Evolutionary conservation across 2,797 vertebrate genomes (phyloP).

Genomic region (Propithecus perrieri): DNA sequence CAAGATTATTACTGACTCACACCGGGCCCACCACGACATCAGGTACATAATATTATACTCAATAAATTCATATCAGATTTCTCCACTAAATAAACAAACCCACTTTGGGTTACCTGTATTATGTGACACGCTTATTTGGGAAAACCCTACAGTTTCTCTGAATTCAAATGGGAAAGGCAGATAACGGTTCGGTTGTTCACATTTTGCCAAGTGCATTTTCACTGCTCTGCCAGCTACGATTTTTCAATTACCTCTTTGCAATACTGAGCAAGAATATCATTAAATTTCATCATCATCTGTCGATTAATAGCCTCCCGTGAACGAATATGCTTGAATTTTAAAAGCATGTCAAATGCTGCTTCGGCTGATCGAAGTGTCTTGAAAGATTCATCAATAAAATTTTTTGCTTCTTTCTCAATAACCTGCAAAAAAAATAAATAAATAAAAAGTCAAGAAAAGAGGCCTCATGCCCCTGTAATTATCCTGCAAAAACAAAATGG

Average conservation of each 20-base stretch:
- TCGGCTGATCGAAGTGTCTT: constrained; percentile 93
- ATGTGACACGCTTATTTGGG: accelerated
- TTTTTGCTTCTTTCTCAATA: constrained; percentile 92
- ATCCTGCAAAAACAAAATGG: not conserved
- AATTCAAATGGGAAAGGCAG: not conserved
- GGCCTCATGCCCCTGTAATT: not conserved
- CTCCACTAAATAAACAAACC: not conserved
- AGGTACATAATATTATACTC: accelerated
- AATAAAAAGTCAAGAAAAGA: constrained; percentile 23
- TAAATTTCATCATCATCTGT: constrained; percentile 94
- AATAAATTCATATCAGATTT: not conserved
- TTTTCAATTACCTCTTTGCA: constrained; percentile 91
- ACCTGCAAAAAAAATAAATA: constrained; percentile 81
- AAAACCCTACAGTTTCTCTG: not conserved
- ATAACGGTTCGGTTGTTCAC: not conserved
- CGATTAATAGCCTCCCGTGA: constrained; percentile 90
- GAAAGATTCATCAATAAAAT: constrained; percentile 94
- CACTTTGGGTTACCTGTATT: no score
- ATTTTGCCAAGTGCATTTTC: not conserved
- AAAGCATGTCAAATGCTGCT: constrained; percentile 93
- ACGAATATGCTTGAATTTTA: constrained; percentile 92
- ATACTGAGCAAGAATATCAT: constrained; percentile 92
- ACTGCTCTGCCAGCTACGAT: accelerated
- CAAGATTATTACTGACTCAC: accelerated
- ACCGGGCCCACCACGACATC: not conserved